A percentile compares a stretch with the other conserved stretches of the same genome.
Evolutionary conservation across 1,140 invertebrate species (phyloP).

Genomic region (Panagrolaimus sp.): DNA sequence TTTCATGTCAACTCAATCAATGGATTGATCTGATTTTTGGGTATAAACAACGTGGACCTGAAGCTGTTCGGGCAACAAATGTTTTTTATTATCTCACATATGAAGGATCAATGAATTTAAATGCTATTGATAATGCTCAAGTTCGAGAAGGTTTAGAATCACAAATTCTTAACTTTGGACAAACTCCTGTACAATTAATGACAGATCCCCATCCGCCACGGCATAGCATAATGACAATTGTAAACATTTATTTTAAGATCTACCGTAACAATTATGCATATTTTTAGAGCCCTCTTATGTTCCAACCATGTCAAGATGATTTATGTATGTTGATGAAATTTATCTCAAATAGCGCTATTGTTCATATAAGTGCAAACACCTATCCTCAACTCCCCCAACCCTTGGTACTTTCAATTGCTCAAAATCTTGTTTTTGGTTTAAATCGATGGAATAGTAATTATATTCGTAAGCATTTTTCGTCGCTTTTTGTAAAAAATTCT

Average conservation of each 20-base stretch:
- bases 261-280: no score
- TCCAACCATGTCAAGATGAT: slow-evolving; percentile 88
- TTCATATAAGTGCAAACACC: slow-evolving; percentile 93
- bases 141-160: slow-evolving; percentile 92
- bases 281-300: slow-evolving; percentile 83
- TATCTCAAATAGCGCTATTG: slow-evolving; percentile 91
- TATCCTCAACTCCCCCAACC: slow-evolving; percentile 86
- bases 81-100: slow-evolving; percentile 99
- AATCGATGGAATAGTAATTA: slow-evolving; percentile 88
- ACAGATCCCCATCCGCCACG: slow-evolving; percentile 95
- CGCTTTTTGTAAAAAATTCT: not conserved
- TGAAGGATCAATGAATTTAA: slow-evolving; percentile 89
- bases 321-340: slow-evolving; percentile 97
- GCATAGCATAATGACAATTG: slow-evolving; percentile 90
- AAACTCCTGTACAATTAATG: slow-evolving; percentile 90
- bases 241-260: no score
- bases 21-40: slow-evolving; percentile 99
- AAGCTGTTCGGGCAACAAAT: slow-evolving; percentile 89
- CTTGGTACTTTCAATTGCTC: slow-evolving; percentile 89
- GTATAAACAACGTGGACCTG: slow-evolving; percentile 95
- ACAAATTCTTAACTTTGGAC: slow-evolving; percentile 95
- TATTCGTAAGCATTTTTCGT: slow-evolving; percentile 57
- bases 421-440: slow-evolving; percentile 91
- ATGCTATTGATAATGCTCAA: slow-evolving; percentile 79
- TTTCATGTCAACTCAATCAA: slow-evolving; percentile 96